These are phyloP conservation scores for Aethina tumida DNA, from an alignment of 1,140 invertebrate genomes.

Conservation along the genomic window DNA sequence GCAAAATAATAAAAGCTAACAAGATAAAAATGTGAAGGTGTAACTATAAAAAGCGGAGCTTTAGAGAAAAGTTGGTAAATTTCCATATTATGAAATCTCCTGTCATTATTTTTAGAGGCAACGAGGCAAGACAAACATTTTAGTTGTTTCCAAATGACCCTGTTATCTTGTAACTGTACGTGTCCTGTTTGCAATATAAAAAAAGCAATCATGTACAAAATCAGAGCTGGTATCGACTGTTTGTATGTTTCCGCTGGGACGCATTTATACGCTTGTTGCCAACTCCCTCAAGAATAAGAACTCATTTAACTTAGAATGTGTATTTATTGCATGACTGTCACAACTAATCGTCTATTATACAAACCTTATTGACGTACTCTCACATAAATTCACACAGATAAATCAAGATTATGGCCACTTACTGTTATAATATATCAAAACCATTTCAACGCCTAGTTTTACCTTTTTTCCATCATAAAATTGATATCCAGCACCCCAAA, in stretches of 20 bases:
- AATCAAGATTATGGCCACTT: conserved; percentile 17
- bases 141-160: conserved; percentile 33
- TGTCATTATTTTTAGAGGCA: conserved; percentile 31
- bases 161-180: conserved; percentile 35
- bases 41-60: conserved; percentile 10
- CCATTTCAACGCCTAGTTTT: background rate
- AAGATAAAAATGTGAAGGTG: conserved; percentile 10
- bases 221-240: conserved; percentile 37
- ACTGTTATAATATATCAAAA: background rate
- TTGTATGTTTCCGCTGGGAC: conserved; percentile 37
- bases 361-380: too few species aligned
- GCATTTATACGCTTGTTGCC: conserved; percentile 33
- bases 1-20: conserved; percentile 11
- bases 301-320: conserved; percentile 39
- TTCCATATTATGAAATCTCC: conserved; percentile 26
- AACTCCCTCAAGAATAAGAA: conserved; percentile 33
- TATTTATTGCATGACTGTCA: conserved; percentile 38
- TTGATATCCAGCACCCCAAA: background rate
- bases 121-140: conserved; percentile 35
- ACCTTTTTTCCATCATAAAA: background rate
- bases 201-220: conserved; percentile 39
- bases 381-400: too few species aligned
- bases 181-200: conserved; percentile 37
- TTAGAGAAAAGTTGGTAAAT: conserved; percentile 9
- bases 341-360: conserved; percentile 34